Conservation (phyloP, 2,113 vertebrate species). For the Halcyon senegalensis region DNA sequence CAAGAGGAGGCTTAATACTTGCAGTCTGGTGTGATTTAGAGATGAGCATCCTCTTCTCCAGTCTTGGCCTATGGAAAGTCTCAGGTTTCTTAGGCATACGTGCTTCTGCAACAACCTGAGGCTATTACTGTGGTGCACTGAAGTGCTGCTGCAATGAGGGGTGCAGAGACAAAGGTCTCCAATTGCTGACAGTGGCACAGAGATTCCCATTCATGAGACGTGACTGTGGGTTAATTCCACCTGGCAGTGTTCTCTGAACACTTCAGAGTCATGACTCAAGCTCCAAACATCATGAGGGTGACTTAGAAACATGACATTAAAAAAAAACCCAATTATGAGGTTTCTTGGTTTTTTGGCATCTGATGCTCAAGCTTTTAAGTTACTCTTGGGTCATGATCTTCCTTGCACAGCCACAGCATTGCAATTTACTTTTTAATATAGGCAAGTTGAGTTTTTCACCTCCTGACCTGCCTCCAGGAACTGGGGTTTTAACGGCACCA, state of each 20-base stretch:
- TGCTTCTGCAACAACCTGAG: background rate
- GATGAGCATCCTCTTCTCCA: background rate
- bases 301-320: background rate
- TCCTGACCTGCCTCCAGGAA: background rate
- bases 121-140: background rate
- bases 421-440: background rate
- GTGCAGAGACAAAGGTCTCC: background rate
- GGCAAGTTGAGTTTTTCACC: background rate
- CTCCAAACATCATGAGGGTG: background rate
- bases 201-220: background rate
- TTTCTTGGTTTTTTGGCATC: background rate
- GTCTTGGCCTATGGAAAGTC: background rate
- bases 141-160: background rate
- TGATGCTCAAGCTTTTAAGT: background rate
- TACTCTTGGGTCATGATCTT: background rate
- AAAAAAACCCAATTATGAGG: background rate
- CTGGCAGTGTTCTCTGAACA: background rate
- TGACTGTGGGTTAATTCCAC: background rate
- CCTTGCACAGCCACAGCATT: background rate
- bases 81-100: background rate
- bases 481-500: background rate
- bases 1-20: background rate
- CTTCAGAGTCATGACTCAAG: background rate
- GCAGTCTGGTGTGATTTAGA: background rate
- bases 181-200: background rate